A percentile compares a stretch with the other conserved stretches of the same genome.
Evolutionary conservation across 2,888 invertebrate species (phyloP).

Genomic region (Sphaeridia pumilis): DNA sequence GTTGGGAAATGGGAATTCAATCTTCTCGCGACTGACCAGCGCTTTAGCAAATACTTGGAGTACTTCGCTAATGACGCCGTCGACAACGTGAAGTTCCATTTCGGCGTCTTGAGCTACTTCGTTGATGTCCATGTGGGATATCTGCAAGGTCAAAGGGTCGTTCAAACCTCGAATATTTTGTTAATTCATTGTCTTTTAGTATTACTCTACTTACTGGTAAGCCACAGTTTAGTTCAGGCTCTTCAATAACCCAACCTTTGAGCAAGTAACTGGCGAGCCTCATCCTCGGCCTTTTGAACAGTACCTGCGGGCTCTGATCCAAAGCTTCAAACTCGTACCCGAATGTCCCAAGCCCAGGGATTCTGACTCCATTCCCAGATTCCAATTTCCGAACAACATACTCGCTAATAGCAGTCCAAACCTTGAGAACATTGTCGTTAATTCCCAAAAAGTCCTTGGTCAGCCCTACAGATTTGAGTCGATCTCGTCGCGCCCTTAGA

Average conservation of each 20-base stretch:
- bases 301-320: too few species aligned
- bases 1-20: slow-evolving; percentile 17
- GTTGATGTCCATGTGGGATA: slow-evolving; percentile 14
- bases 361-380: slow-evolving; percentile 21
- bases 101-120: slow-evolving; percentile 14
- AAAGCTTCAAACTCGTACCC: too few species aligned
- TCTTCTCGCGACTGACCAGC: slow-evolving; percentile 20
- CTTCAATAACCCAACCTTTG: not conserved
- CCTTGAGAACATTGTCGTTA: slow-evolving; percentile 22
- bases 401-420: slow-evolving; percentile 26
- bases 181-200: not conserved
- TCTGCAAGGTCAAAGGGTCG: too few species aligned
- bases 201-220: not conserved
- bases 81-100: slow-evolving; percentile 18
- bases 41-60: slow-evolving; percentile 25
- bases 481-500: too few species aligned
- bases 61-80: slow-evolving; percentile 28
- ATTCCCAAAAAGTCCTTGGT: too few species aligned
- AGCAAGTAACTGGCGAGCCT: not conserved
- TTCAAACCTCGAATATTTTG: not conserved
- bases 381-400: slow-evolving; percentile 23
- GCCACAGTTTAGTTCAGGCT: not conserved
- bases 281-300: too few species aligned
- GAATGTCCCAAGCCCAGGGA: slow-evolving; percentile 30
- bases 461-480: too few species aligned